Evolutionary conservation across 2,797 vertebrate genomes (phyloP).

Genomic region (Dryobates pubescens): DNA sequence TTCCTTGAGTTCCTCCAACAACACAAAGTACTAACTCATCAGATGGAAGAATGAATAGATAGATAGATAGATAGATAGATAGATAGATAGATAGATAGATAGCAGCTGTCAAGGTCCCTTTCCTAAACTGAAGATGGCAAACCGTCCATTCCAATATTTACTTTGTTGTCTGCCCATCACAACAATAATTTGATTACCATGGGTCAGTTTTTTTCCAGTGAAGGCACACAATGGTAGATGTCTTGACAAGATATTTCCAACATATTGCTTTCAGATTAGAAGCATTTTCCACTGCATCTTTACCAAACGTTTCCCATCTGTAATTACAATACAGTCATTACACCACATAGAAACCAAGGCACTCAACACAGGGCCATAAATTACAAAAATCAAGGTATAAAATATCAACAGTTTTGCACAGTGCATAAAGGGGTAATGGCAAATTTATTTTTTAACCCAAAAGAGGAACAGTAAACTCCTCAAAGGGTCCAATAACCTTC

Average conservation of each 20-base stretch:
- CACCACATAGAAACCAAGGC: neutral
- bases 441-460: neutral
- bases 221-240: neutral
- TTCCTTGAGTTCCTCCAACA: neutral
- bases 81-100: too few relatives aligned
- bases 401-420: neutral
- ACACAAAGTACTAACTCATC: neutral
- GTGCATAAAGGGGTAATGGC: neutral
- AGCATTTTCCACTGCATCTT: conserved; percentile 12
- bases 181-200: conserved; percentile 67
- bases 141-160: conserved; percentile 60
- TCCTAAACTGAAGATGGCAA: conserved; percentile 59
- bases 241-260: neutral
- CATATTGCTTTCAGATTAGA: conserved; percentile 34
- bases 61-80: too few relatives aligned
- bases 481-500: neutral
- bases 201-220: conserved; percentile 37
- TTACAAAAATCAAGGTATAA: neutral
- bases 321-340: neutral
- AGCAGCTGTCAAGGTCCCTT: conserved; percentile 43
- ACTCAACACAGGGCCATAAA: neutral
- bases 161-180: conserved; percentile 62
- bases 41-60: neutral
- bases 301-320: neutral
- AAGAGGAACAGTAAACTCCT: neutral